Evolutionary conservation across 92 coral and sea anemone species (phyloP).

Genomic region (Epizoanthus stellaris): DNA sequence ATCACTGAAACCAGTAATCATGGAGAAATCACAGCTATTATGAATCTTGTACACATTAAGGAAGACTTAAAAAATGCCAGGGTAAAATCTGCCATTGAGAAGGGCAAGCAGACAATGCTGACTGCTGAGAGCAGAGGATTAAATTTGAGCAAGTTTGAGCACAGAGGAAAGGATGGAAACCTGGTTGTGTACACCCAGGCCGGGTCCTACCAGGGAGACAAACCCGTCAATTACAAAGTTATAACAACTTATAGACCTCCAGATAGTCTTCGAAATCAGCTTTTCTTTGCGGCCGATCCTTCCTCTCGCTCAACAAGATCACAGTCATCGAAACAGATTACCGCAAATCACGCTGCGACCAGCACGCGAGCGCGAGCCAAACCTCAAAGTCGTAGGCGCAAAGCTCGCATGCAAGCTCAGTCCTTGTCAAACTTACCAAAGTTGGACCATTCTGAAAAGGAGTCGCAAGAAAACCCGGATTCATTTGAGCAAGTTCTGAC

Average conservation of each 20-base stretch:
- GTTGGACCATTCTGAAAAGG: conserved; percentile 38
- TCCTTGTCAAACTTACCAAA: neutral
- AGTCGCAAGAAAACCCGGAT: conserved; percentile 49
- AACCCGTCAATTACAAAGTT: conserved; percentile 68
- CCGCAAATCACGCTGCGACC: neutral
- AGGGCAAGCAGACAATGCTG: conserved; percentile 80
- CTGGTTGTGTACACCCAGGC: conserved; percentile 90
- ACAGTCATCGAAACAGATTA: neutral
- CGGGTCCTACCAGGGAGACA: conserved; percentile 33
- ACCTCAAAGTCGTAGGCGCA: neutral
- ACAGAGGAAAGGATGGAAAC: conserved; percentile 82
- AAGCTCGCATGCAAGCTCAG: neutral
- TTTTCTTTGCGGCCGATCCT: conserved; percentile 68
- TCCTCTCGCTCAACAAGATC: neutral
- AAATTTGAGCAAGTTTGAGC: conserved; percentile 84
- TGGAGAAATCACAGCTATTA: neutral
- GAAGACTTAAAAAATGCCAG: conserved; percentile 56
- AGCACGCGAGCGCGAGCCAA: neutral
- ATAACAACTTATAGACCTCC: conserved; percentile 77
- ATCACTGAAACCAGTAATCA: neutral
- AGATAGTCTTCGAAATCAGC: conserved; percentile 77
- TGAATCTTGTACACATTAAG: conserved; percentile 20
- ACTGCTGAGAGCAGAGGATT: conserved; percentile 79
- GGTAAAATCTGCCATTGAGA: conserved; percentile 82
- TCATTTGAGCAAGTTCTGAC: conserved; percentile 73